These are phyloP conservation scores for Squalus acanthias DNA, from an alignment of 2,797 vertebrate species.

Conservation along the genomic window DNA sequence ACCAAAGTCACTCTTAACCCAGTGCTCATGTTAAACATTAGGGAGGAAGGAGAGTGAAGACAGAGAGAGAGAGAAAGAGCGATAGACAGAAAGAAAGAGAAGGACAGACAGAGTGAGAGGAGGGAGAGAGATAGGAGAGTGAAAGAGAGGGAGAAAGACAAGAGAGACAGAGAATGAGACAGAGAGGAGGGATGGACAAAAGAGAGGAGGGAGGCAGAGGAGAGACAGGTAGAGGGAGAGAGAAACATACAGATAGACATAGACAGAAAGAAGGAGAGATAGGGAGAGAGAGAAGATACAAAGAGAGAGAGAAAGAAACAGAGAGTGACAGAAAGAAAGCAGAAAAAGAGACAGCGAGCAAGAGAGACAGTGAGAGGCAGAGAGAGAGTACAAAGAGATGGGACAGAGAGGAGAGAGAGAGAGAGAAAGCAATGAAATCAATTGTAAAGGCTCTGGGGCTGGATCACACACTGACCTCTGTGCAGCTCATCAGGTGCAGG, in stretches of 20 bases:
- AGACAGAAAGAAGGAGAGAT: no score
- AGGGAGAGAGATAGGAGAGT: neutral
- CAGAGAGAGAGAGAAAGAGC: no score
- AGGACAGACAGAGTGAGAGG: neutral
- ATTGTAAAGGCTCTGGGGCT: neutral
- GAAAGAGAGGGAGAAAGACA: neutral
- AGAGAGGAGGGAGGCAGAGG: no score
- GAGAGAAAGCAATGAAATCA: neutral
- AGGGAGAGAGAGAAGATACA: no score
- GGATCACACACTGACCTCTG: neutral
- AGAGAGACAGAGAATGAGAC: no score
- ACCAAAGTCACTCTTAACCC: neutral
- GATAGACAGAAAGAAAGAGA: neutral
- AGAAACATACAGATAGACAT: no score
- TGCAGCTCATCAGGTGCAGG: neutral
- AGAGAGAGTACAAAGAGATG: neutral
- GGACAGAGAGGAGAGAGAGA: neutral
- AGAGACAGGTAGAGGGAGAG: no score
- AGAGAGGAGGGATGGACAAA: no score
- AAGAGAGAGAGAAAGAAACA: no score
- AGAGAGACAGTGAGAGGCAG: no score
- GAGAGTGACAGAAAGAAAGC: no score
- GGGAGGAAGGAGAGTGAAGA: neutral
- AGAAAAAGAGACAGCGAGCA: no score
- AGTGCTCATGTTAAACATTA: neutral